These are phyloP conservation scores for Pelochelys cantorii DNA, from an alignment of 2,797 vertebrate genomes.

Conservation along the genomic window DNA sequence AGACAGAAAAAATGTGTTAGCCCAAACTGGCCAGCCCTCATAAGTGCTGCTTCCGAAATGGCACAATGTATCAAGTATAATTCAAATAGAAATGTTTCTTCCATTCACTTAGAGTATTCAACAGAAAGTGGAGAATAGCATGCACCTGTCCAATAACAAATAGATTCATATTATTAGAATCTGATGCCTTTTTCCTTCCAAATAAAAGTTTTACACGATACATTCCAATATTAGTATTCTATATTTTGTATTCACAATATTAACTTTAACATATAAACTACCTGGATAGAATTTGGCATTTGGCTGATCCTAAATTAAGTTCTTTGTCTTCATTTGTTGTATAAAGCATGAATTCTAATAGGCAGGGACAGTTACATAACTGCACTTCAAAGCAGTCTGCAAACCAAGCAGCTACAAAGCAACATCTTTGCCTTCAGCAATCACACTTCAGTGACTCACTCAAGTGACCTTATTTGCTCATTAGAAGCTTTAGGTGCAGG, in stretches of 20 bases:
- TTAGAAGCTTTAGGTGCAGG: conserved; percentile 73
- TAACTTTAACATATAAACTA: conserved; percentile 50
- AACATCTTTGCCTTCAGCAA: conserved; percentile 67
- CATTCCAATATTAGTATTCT: conserved; percentile 10
- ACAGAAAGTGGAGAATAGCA: background rate
- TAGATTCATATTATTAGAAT: background rate
- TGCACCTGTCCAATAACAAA: background rate
- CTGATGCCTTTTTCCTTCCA: background rate
- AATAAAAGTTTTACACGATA: background rate
- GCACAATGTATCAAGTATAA: conserved; percentile 44
- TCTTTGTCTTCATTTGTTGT: conserved; percentile 59
- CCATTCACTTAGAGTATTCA: background rate
- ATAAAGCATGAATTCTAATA: conserved; percentile 51
- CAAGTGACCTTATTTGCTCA: conserved; percentile 78
- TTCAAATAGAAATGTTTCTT: conserved; percentile 11
- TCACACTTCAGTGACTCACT: conserved; percentile 66
- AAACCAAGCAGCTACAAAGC: conserved; percentile 59
- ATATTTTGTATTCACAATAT: conserved; percentile 54
- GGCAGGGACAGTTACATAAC: conserved; percentile 72
- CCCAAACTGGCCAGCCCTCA: conserved; percentile 18
- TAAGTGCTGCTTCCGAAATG: conserved; percentile 38
- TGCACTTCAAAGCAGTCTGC: conserved; percentile 71
- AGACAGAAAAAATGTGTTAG: conserved; percentile 52
- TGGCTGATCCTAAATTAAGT: conserved; percentile 70
- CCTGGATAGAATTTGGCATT: conserved; percentile 63